Conservation (phyloP, 2,888 invertebrate species). For the Fabriciana adippe region DNA sequence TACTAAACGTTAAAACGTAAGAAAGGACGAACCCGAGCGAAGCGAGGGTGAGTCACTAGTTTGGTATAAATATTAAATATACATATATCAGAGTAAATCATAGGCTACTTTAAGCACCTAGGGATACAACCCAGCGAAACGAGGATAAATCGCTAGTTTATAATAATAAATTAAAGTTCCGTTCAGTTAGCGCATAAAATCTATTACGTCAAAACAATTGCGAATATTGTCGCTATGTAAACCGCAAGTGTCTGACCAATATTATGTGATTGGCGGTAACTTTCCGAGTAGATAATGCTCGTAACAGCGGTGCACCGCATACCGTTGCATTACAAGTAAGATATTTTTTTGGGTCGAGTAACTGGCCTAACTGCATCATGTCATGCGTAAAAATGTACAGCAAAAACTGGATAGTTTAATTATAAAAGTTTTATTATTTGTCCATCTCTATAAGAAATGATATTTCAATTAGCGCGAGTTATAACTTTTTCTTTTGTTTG, state of each 20-base stretch:
- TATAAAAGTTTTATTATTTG: slow-evolving; percentile 10
- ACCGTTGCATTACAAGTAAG: slow-evolving; percentile 26
- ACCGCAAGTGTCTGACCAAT: slow-evolving; percentile 33
- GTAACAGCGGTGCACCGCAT: slow-evolving; percentile 28
- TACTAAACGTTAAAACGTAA: too few relatives aligned
- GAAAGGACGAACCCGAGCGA: too few relatives aligned
- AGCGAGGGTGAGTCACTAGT: too few relatives aligned
- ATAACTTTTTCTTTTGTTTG: background rate
- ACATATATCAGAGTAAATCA: too few relatives aligned
- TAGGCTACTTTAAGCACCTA: too few relatives aligned
- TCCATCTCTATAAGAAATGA: slow-evolving; percentile 1
- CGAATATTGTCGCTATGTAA: slow-evolving; percentile 14
- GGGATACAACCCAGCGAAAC: too few relatives aligned
- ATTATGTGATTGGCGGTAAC: slow-evolving; percentile 34
- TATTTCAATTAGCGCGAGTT: background rate
- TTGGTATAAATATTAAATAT: too few relatives aligned
- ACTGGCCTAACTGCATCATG: slow-evolving; percentile 30
- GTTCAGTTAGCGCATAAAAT: slow-evolving; percentile 1
- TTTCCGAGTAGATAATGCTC: slow-evolving; percentile 27
- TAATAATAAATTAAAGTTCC: background rate
- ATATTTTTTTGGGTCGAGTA: slow-evolving; percentile 30
- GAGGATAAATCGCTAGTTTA: too few relatives aligned
- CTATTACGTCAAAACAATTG: slow-evolving; percentile 30
- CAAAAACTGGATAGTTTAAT: slow-evolving; percentile 25
- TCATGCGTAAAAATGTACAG: slow-evolving; percentile 26